Evolutionary conservation across 2,113 vertebrate species (phyloP), one percentile per base, ranked within the genome.

Genomic region (Myiozetetes cayanensis): DNA sequence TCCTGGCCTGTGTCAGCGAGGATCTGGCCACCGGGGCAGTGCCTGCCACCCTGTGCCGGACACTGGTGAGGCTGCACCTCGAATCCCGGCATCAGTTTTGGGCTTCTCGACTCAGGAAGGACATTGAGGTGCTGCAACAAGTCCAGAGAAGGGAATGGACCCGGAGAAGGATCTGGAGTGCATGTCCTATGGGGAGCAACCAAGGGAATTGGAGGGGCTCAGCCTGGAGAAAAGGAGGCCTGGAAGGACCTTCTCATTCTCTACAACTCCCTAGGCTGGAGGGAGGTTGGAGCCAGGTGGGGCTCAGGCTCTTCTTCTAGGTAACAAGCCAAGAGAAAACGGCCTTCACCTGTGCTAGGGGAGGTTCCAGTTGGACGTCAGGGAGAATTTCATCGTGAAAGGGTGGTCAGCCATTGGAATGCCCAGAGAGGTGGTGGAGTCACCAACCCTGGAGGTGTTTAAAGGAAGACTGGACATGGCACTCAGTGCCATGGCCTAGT

Each of bases 401-500:
- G 7, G 12, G 19, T 66, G 50, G 27, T 37, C 8, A 28, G 76
- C 9, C 14, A 10, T 16, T 44, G 86, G 52, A 44, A 66, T 6
- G 58, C 50, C 21, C 14, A 10, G 50, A 17, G 18, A 33, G 21
- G 27, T 0, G 8, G 27, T 23, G 44, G 44, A 58, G 18, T 50
- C 67, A 4, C 58, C n/a, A 14, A 7, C 56, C 37, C 33, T 50
- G 43, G 25, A 19, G 14, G 14, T 3, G 21, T 31, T 39, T 31
- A 14, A 56, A 24, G 35, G 25, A 80, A 56, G 55, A 58, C 35
- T 37, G 67, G 35, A 73, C 0, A 0, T 58, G 43, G 9, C 50
- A 18, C 25, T 35, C 21, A 25, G 49, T 0, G 0, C 41, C 5
- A 0, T 23, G 50, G 31, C 28, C 14, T 81, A 43, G 14, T 73